phyloP scores from a whole-genome alignment of 2,113 vertebrate genomes.

The Lepus americanus region DNA sequence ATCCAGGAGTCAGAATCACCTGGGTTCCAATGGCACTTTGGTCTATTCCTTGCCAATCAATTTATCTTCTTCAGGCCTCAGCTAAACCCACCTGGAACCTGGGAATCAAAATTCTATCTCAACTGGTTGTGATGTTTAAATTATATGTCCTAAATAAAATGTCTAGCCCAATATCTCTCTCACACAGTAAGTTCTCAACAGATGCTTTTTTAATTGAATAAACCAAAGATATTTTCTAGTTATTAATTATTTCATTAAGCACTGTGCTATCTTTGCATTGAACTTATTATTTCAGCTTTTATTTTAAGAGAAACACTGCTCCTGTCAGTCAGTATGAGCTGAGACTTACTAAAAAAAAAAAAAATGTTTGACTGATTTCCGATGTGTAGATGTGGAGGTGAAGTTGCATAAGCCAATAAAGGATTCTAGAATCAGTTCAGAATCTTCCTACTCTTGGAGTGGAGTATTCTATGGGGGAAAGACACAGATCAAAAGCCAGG shows the following conservation, averaged over 20 bases:
- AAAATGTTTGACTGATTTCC: neutral
- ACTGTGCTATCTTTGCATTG: neutral
- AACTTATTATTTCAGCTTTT: neutral
- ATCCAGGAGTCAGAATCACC: neutral
- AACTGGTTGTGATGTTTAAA: neutral
- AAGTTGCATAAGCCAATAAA: neutral
- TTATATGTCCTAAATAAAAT: neutral
- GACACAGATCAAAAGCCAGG: neutral
- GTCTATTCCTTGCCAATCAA: neutral
- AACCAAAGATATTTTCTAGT: neutral
- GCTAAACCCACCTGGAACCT: neutral
- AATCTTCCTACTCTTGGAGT: neutral
- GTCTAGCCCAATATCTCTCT: neutral
- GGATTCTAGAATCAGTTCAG: neutral
- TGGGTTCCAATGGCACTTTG: neutral
- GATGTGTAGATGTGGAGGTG: neutral
- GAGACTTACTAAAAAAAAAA: conserved; percentile 26
- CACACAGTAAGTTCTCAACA: neutral
- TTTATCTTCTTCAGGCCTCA: neutral
- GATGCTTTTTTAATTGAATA: neutral
- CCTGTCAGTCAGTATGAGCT: neutral
- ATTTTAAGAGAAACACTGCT: neutral
- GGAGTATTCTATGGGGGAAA: neutral
- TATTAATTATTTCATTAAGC: conserved; percentile 10
- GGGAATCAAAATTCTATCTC: neutral